Conservation (phyloP, 2,797 vertebrate genomes). For the Petrocephalus schoutedeni region DNA sequence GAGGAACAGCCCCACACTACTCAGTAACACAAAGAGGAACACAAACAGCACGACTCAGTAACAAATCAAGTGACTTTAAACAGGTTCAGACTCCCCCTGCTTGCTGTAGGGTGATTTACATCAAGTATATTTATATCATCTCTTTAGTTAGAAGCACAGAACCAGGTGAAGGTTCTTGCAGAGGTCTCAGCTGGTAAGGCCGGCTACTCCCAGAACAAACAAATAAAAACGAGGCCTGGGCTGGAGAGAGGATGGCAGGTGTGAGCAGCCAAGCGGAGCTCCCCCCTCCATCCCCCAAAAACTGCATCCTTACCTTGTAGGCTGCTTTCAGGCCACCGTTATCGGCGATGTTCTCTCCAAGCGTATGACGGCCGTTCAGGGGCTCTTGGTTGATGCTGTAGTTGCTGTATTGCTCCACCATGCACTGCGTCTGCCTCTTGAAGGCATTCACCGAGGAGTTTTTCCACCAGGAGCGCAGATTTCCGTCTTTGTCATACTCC, state of each 20-base stretch:
- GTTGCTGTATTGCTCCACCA: slow-evolving; percentile 89
- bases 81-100: not conserved
- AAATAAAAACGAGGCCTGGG: slow-evolving; percentile 22
- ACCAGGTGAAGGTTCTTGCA: not conserved
- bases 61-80: not conserved
- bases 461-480: slow-evolving; percentile 96
- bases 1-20: too few species aligned
- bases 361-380: slow-evolving; percentile 83
- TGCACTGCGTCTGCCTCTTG: slow-evolving; percentile 83
- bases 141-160: not conserved
- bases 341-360: slow-evolving; percentile 96
- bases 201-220: not conserved
- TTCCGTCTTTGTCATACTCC: slow-evolving; percentile 92
- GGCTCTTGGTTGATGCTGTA: slow-evolving; percentile 85
- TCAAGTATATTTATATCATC: not conserved
- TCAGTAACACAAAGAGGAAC: not conserved
- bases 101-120: not conserved
- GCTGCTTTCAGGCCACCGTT: slow-evolving; percentile 93
- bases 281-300: not conserved
- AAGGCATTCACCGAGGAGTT: slow-evolving; percentile 94
- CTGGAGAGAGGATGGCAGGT: slow-evolving; percentile 32
- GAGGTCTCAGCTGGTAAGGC: not conserved
- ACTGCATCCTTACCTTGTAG: slow-evolving; percentile 70
- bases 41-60: not conserved
- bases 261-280: not conserved